phyloP scores from a whole-genome alignment of 2,113 vertebrate genomes.

The Symphodus melops region DNA sequence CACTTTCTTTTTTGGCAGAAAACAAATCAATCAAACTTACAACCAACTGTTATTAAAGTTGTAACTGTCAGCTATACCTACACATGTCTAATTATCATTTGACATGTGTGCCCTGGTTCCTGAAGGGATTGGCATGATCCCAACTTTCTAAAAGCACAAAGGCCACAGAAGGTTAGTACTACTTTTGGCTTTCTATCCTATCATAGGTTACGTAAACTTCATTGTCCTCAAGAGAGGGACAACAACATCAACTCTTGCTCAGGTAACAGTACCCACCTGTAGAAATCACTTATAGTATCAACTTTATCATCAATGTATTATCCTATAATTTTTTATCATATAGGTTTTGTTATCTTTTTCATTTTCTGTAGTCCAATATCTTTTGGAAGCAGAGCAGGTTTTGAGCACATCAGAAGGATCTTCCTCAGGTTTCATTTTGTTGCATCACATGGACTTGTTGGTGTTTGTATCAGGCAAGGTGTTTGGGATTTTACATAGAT shows the following conservation, averaged over 20 bases:
- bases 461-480: conserved; percentile 45
- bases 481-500: conserved; percentile 23
- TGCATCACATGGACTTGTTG: conserved; percentile 49
- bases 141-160: conserved; percentile 6
- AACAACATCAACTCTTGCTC: background rate
- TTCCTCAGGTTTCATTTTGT: conserved; percentile 41
- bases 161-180: background rate
- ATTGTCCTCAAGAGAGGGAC: background rate
- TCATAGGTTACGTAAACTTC: background rate
- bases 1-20: background rate
- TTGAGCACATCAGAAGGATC: conserved; percentile 10
- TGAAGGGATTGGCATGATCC: background rate
- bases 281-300: background rate
- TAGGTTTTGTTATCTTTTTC: background rate
- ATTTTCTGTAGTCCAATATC: background rate
- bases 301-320: conserved; percentile 1
- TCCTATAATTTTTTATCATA: background rate
- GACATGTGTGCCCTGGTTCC: background rate
- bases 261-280: background rate
- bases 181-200: conserved; percentile 1
- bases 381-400: conserved; percentile 9
- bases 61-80: background rate
- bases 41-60: conserved; percentile 4
- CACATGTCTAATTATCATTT: background rate
- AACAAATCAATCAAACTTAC: conserved; percentile 5